A percentile compares a stretch with the other conserved stretches of the same genome.
These are phyloP conservation scores for Atrina japonica DNA, from an alignment of 2,888 invertebrate species.

Conservation along the genomic window DNA sequence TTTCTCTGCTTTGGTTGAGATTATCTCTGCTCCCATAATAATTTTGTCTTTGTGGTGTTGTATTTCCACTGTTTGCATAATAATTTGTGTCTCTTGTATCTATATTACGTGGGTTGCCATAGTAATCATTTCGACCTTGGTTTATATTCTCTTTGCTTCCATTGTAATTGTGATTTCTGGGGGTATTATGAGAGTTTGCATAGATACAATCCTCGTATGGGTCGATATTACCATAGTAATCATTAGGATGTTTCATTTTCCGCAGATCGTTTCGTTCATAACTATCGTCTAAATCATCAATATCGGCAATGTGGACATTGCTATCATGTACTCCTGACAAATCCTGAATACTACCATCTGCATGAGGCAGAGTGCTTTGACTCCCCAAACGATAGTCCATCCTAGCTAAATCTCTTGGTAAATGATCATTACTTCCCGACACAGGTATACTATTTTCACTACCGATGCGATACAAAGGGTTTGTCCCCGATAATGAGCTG, in stretches of 20 bases:
- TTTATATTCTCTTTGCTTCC: no score
- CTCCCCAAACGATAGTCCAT: conserved; percentile 34
- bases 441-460: conserved; percentile 23
- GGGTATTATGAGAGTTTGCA: no score
- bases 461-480: conserved; percentile 14
- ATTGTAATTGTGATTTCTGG: no score
- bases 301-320: background rate
- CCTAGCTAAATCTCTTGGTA: conserved; percentile 23
- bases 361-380: conserved; percentile 16
- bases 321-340: conserved; percentile 3
- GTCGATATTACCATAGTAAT: background rate
- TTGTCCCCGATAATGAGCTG: background rate
- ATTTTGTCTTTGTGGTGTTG: no score
- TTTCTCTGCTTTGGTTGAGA: conserved; percentile 7
- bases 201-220: background rate
- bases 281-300: conserved; percentile 28
- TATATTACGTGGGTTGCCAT: no score
- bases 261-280: background rate
- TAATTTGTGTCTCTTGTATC: no score
- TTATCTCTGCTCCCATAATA: background rate
- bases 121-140: no score
- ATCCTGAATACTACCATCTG: conserved; percentile 19
- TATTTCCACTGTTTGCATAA: no score
- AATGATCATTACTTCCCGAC: conserved; percentile 1
- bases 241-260: no score